phyloP scores from a whole-genome alignment of 2,888 invertebrate genomes.

The Spisula solida region DNA sequence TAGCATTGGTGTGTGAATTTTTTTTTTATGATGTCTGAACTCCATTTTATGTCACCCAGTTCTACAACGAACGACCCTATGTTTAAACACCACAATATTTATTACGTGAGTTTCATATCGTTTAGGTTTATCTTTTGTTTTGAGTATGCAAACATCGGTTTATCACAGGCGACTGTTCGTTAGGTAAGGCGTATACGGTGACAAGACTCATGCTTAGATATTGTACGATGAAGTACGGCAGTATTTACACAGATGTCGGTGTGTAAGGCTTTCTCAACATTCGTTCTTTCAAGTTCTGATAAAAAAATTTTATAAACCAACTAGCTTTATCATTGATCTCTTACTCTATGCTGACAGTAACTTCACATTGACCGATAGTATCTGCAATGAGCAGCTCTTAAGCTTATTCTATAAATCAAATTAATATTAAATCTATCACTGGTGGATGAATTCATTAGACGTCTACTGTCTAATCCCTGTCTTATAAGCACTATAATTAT shows the following conservation, averaged over 20 bases:
- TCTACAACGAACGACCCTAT: not conserved
- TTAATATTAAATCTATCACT: slow-evolving; percentile 11
- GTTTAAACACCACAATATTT: not conserved
- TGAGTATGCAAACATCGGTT: not conserved
- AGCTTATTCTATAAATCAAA: slow-evolving; percentile 9
- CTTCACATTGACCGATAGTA: not conserved
- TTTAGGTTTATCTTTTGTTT: too few relatives aligned
- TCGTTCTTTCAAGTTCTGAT: not conserved
- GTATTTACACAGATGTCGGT: too few relatives aligned
- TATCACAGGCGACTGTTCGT: not conserved
- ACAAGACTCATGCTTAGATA: not conserved
- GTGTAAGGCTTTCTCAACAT: not conserved
- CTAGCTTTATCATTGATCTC: not conserved
- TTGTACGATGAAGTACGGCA: not conserved
- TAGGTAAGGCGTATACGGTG: not conserved
- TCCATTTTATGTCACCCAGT: not conserved
- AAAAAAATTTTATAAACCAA: not conserved
- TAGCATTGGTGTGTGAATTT: not conserved
- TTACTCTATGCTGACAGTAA: not conserved
- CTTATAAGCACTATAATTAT: not conserved
- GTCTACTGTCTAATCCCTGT: slow-evolving; percentile 2
- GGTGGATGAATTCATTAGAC: slow-evolving; percentile 17
- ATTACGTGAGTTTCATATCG: not conserved
- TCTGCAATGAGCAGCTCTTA: not conserved
- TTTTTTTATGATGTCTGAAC: not conserved